These are phyloP conservation scores for Nilaparvata lugens DNA, from an alignment of 1,140 invertebrate species.

Conservation along the genomic window DNA sequence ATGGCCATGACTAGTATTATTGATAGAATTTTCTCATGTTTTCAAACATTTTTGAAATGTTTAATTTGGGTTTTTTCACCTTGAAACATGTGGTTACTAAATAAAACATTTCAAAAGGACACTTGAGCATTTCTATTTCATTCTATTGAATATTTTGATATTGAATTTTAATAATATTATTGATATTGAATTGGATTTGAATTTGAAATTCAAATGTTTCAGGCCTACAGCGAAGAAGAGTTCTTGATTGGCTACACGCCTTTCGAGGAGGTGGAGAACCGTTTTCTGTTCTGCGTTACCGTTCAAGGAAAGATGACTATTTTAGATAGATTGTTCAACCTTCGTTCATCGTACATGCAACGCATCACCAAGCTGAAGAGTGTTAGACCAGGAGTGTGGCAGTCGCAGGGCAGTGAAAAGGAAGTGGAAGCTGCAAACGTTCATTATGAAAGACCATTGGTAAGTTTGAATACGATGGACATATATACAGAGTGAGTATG, in stretches of 20 bases:
- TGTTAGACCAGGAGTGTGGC: slow-evolving; percentile 48
- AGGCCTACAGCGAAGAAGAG: slow-evolving; percentile 41
- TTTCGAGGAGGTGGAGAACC: slow-evolving; percentile 43
- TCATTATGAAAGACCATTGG: slow-evolving; percentile 12
- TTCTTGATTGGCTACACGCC: slow-evolving; percentile 60
- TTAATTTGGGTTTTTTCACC: too few species aligned
- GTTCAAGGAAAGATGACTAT: slow-evolving; percentile 38
- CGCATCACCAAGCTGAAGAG: slow-evolving; percentile 50
- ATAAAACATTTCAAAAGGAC: too few species aligned
- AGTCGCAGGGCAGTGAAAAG: slow-evolving; percentile 47
- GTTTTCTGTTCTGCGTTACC: slow-evolving; percentile 61
- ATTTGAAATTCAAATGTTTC: slow-evolving; percentile 3
- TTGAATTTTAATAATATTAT: too few species aligned
- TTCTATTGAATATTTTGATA: too few species aligned
- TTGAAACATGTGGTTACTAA: too few species aligned
- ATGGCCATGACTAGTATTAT: too few species aligned
- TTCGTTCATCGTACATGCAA: slow-evolving; percentile 44
- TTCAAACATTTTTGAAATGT: too few species aligned
- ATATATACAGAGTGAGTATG: too few species aligned
- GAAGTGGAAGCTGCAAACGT: slow-evolving; percentile 42
- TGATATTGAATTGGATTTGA: too few species aligned
- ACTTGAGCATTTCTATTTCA: too few species aligned
- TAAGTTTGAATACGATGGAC: slow-evolving; percentile 10
- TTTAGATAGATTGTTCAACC: slow-evolving; percentile 40
- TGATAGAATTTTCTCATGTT: too few species aligned